Evolutionary conservation across 2,113 vertebrate species (phyloP).

Genomic region (Seriola aureovittata): DNA sequence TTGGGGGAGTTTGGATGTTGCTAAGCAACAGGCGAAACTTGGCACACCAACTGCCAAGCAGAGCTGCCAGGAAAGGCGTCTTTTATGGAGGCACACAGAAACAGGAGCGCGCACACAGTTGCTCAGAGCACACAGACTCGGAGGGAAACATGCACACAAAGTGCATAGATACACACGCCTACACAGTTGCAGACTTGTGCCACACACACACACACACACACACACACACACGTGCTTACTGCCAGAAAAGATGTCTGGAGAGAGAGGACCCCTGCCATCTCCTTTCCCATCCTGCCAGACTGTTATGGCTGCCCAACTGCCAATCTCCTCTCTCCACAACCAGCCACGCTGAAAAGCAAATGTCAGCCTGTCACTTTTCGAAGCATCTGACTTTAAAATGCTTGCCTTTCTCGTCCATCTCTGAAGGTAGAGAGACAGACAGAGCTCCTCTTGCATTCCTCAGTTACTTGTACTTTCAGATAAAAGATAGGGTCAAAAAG

Average conservation of each 20-base stretch:
- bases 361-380: conserved; percentile 82
- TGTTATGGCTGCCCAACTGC: conserved; percentile 75
- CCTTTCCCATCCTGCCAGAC: conserved; percentile 78
- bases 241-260: conserved; percentile 78
- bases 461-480: conserved; percentile 52
- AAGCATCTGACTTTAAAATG: conserved; percentile 77
- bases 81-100: conserved; percentile 80
- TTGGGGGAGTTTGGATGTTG: conserved; percentile 85
- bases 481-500: conserved; percentile 70
- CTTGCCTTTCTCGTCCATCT: conserved; percentile 56
- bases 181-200: conserved; percentile 50
- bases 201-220: conserved; percentile 36
- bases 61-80: conserved; percentile 83
- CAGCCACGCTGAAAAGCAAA: conserved; percentile 80
- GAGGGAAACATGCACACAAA: conserved; percentile 35
- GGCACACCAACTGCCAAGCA: conserved; percentile 78
- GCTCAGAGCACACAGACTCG: conserved; percentile 11
- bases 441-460: conserved; percentile 24
- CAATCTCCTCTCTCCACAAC: conserved; percentile 76
- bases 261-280: conserved; percentile 79
- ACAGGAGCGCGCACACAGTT: conserved; percentile 37
- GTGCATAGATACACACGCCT: conserved; percentile 59
- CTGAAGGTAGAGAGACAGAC: conserved; percentile 40
- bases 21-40: conserved; percentile 87
- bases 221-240: conserved; percentile 37